A percentile compares a stretch with the other conserved stretches of the same genome.
Evolutionary conservation across 2,113 vertebrate genomes (phyloP).

Genomic region (Xiphorhynchus elegans): DNA sequence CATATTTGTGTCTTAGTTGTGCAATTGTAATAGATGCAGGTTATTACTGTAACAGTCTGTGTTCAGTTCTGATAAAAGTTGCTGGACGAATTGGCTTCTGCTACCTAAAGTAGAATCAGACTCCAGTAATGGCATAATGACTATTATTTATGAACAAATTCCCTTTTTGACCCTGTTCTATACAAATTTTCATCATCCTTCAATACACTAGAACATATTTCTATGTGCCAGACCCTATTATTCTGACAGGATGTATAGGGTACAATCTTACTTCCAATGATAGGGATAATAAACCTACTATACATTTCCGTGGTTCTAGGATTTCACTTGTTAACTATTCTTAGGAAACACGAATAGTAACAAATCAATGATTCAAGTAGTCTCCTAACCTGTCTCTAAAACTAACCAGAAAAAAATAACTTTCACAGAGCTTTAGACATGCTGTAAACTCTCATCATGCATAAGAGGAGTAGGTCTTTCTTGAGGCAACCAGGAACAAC

Average conservation of each 20-base stretch:
- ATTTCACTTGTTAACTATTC: background rate
- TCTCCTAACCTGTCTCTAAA: background rate
- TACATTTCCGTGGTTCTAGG: background rate
- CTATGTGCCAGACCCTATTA: background rate
- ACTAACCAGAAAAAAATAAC: background rate
- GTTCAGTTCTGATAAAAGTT: background rate
- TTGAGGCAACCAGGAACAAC: background rate
- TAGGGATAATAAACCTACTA: background rate
- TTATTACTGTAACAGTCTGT: background rate
- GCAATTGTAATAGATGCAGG: background rate
- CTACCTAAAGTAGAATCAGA: background rate
- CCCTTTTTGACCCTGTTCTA: background rate
- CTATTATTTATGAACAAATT: conserved; percentile 3
- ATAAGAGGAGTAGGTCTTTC: background rate
- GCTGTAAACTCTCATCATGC: background rate
- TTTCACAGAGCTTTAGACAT: background rate
- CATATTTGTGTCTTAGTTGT: background rate
- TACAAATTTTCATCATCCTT: background rate
- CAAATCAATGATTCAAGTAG: background rate
- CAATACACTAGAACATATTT: background rate
- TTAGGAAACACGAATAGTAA: background rate
- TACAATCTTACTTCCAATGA: background rate
- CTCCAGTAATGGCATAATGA: background rate
- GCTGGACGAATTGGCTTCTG: background rate
- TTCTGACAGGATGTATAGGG: background rate